A percentile compares a stretch with the other conserved stretches of the same genome.
phyloP scores from a whole-genome alignment of 2,113 vertebrate genomes.

The Pipra filicauda region DNA sequence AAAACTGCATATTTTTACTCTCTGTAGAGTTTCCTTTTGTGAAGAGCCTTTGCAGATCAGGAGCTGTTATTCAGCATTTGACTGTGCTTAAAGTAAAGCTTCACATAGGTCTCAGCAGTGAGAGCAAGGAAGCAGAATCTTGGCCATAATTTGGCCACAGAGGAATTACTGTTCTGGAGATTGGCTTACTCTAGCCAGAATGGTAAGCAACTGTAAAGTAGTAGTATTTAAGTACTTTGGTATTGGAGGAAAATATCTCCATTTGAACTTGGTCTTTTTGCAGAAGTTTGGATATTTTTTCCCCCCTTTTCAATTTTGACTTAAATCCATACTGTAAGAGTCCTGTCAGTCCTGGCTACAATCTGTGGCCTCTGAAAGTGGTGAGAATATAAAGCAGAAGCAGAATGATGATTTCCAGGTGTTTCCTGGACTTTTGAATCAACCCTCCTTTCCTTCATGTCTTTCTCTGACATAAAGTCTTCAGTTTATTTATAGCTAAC shows the following conservation, averaged over 20 bases:
- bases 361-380: neutral
- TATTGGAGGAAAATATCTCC: neutral
- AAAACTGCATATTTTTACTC: neutral
- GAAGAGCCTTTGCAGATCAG: neutral
- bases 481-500: neutral
- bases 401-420: neutral
- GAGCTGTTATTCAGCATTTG: constrained; percentile 1
- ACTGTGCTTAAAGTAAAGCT: neutral
- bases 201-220: constrained; percentile 9
- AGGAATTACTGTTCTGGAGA: constrained; percentile 11
- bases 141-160: neutral
- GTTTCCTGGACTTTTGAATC: neutral
- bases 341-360: neutral
- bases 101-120: neutral
- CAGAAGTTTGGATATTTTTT: neutral
- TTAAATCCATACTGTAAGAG: neutral
- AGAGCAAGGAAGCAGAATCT: neutral
- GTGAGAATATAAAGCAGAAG: neutral
- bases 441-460: neutral
- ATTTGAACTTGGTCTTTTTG: neutral
- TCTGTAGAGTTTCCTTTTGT: constrained; percentile 1
- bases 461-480: neutral
- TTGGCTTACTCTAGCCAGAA: neutral
- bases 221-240: neutral
- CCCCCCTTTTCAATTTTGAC: neutral